Percentiles rank a stretch among this genome's conserved stretches.
phyloP scores from a whole-genome alignment of 2,888 invertebrate genomes.

The Acanthosepion pharaonis region DNA sequence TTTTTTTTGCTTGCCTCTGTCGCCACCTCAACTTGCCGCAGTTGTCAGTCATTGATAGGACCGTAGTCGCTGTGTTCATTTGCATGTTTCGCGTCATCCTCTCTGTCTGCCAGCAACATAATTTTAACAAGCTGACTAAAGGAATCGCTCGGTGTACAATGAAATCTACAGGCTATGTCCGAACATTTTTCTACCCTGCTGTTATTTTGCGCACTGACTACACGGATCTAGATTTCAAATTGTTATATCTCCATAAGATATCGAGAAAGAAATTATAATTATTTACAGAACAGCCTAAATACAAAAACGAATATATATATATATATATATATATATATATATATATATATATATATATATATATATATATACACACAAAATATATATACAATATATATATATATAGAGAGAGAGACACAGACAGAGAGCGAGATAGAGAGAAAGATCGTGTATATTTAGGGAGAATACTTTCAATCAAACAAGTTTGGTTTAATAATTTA shows the following conservation, averaged over 20 bases:
- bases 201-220: not conserved
- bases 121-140: not conserved
- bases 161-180: not conserved
- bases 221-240: too few relatives aligned
- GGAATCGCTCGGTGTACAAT: not conserved
- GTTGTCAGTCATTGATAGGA: not conserved
- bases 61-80: not conserved
- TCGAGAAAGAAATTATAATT: not conserved
- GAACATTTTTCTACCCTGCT: not conserved
- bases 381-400: too few relatives aligned
- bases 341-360: too few relatives aligned
- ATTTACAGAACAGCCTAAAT: not conserved
- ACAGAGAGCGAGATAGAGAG: not conserved
- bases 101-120: not conserved
- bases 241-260: not conserved
- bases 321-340: not conserved
- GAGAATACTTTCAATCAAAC: too few relatives aligned
- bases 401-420: too few relatives aligned
- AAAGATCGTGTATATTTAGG: too few relatives aligned
- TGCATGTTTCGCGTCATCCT: not conserved
- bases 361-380: too few relatives aligned
- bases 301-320: not conserved
- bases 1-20: not conserved
- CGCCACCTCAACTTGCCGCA: not conserved
- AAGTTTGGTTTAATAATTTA: too few relatives aligned